phyloP scores from a whole-genome alignment of 2,113 vertebrate species.

The Scomber colias region DNA sequence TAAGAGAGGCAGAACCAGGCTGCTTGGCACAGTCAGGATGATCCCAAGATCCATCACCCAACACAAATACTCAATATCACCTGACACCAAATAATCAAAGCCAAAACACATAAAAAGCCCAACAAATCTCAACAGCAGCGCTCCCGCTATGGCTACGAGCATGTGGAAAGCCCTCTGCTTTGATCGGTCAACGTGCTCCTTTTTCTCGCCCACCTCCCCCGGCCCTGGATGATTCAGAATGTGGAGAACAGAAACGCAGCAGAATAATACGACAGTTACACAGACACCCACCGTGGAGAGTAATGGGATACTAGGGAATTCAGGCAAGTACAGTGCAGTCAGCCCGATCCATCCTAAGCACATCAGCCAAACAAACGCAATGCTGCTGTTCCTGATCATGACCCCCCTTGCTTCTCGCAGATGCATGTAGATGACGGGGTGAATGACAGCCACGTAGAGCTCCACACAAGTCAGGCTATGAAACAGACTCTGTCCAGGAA shows the following conservation, averaged over 20 bases:
- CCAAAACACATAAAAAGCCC: not conserved
- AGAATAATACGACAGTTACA: not conserved
- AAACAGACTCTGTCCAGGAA: not conserved
- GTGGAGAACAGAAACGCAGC: slow-evolving; percentile 1
- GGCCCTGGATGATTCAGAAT: not conserved
- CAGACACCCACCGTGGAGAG: fast-evolving
- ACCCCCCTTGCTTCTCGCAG: not conserved
- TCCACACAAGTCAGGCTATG: slow-evolving; percentile 54
- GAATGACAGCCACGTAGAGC: slow-evolving; percentile 56
- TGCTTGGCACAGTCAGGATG: not conserved
- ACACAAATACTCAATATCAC: fast-evolving
- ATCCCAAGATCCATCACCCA: too few species aligned
- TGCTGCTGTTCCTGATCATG: slow-evolving; percentile 41
- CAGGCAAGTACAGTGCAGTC: fast-evolving
- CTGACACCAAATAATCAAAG: fast-evolving
- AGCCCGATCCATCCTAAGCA: not conserved
- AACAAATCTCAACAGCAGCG: not conserved
- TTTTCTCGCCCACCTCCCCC: not conserved
- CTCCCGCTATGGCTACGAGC: not conserved
- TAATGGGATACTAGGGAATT: fast-evolving
- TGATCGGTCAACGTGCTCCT: not conserved
- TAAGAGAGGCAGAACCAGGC: slow-evolving; percentile 5
- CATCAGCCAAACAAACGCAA: slow-evolving; percentile 29
- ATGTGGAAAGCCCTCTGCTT: slow-evolving; percentile 1
- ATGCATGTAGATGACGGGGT: slow-evolving; percentile 23